phyloP scores from a whole-genome alignment of 2,888 invertebrate genomes.

The Pandemis cinnamomeana region DNA sequence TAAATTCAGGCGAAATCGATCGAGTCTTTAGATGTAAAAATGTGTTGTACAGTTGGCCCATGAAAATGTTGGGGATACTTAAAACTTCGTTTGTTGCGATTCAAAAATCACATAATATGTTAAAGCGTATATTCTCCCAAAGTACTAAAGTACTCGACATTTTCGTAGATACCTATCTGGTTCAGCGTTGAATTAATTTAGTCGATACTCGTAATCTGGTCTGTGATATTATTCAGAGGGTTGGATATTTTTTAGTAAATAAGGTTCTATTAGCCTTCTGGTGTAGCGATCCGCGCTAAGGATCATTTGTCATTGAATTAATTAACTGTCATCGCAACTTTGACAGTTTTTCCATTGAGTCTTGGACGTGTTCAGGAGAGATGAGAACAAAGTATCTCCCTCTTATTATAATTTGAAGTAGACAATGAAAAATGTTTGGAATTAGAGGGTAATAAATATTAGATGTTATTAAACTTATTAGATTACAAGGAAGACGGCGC shows the following conservation, averaged over 20 bases:
- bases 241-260: slow-evolving; percentile 26
- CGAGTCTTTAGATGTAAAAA: not conserved
- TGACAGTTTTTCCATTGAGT: slow-evolving; percentile 36
- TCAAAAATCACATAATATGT: too few relatives aligned
- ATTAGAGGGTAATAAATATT: not conserved
- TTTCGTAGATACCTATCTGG: not conserved
- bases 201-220: not conserved
- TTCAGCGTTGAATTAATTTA: not conserved
- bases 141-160: too few relatives aligned
- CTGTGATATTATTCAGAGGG: not conserved
- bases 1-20: slow-evolving; percentile 6
- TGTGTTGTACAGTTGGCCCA: too few relatives aligned
- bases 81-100: too few relatives aligned
- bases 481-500: not conserved
- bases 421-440: slow-evolving; percentile 23
- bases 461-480: not conserved
- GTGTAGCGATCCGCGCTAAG: slow-evolving; percentile 14
- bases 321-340: slow-evolving; percentile 39
- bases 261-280: slow-evolving; percentile 14
- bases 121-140: too few relatives aligned
- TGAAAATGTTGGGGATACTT: too few relatives aligned
- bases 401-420: slow-evolving; percentile 27
- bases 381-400: slow-evolving; percentile 17
- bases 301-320: slow-evolving; percentile 40
- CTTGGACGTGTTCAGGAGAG: slow-evolving; percentile 25